Percentiles rank a stretch among this genome's conserved stretches.
These are phyloP conservation scores for Limnothrissa miodon DNA, from an alignment of 2,113 vertebrate species.

Conservation along the genomic window DNA sequence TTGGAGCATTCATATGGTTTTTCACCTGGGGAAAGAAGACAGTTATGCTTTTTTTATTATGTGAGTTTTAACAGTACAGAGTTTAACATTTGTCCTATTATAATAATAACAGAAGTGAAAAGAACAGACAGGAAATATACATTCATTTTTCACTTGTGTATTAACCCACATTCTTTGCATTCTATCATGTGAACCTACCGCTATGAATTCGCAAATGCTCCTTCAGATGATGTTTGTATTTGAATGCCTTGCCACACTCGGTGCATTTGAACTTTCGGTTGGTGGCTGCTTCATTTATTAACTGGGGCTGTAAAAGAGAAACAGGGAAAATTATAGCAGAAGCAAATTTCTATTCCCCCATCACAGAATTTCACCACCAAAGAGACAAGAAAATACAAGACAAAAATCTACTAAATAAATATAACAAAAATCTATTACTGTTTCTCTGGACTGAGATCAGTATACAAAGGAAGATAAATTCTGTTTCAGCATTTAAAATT, in stretches of 20 bases:
- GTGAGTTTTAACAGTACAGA: conserved; percentile 15
- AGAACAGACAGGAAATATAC: neutral
- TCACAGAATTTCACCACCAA: neutral
- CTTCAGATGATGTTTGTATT: conserved; percentile 98
- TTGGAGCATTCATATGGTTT: conserved; percentile 97
- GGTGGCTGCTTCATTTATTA: conserved; percentile 86
- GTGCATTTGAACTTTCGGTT: conserved; percentile 98
- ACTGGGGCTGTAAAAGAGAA: conserved; percentile 76
- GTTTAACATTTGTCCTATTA: no score
- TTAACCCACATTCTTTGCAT: no score
- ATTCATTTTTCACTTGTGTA: no score
- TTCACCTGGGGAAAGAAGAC: conserved; percentile 78
- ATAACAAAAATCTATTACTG: neutral
- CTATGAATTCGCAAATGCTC: conserved; percentile 98
- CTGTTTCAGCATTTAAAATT: conserved; percentile 59
- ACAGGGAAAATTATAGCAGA: conserved; percentile 50
- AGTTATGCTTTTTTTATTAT: conserved; percentile 24
- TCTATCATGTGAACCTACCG: conserved; percentile 75
- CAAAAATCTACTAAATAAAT: neutral
- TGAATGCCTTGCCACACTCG: conserved; percentile 98
- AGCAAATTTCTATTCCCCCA: no score
- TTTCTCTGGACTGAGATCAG: neutral
- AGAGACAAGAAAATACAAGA: neutral
- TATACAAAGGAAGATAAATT: conserved; percentile 49
- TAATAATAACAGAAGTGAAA: neutral